Evolutionary conservation across 2,113 vertebrate genomes (phyloP).

Genomic region (Stegastes partitus): DNA sequence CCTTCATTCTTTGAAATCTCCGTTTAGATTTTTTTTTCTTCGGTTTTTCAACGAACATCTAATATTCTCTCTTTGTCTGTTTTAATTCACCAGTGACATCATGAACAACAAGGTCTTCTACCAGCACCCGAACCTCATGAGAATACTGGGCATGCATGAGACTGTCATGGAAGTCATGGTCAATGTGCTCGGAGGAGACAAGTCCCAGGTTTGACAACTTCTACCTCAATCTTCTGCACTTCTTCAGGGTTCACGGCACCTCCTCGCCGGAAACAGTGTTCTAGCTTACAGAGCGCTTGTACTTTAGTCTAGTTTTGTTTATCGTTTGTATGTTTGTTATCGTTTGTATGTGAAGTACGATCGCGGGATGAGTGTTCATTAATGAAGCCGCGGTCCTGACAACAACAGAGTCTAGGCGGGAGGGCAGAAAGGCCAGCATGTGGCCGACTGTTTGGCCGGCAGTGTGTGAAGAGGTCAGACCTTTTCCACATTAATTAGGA

Average conservation of each 20-base stretch:
- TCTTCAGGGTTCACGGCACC: neutral
- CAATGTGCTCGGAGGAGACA: slow-evolving; percentile 95
- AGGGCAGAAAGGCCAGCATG: slow-evolving; percentile 29
- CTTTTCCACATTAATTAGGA: slow-evolving; percentile 63
- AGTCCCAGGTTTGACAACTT: slow-evolving; percentile 88
- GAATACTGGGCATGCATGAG: slow-evolving; percentile 98
- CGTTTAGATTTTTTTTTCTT: too few relatives aligned
- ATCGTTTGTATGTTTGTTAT: slow-evolving; percentile 14
- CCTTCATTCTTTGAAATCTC: neutral
- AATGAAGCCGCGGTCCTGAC: slow-evolving; percentile 53
- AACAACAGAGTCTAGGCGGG: neutral
- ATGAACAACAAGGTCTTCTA: slow-evolving; percentile 99
- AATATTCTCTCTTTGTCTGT: neutral
- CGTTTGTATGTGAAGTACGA: slow-evolving; percentile 18
- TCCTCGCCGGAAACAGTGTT: neutral
- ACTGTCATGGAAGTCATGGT: slow-evolving; percentile 99
- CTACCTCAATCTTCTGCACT: neutral
- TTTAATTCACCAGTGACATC: slow-evolving; percentile 89
- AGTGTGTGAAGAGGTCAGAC: slow-evolving; percentile 36
- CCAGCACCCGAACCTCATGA: slow-evolving; percentile 98
- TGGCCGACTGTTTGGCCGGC: neutral
- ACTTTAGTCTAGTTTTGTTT: neutral
- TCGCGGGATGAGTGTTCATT: slow-evolving; percentile 9
- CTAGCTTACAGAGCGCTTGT: slow-evolving; percentile 1
- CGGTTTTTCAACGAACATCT: neutral